These are phyloP conservation scores for Akabosia matsudoensis DNA, from an alignment of 1,140 invertebrate genomes.

Conservation along the genomic window DNA sequence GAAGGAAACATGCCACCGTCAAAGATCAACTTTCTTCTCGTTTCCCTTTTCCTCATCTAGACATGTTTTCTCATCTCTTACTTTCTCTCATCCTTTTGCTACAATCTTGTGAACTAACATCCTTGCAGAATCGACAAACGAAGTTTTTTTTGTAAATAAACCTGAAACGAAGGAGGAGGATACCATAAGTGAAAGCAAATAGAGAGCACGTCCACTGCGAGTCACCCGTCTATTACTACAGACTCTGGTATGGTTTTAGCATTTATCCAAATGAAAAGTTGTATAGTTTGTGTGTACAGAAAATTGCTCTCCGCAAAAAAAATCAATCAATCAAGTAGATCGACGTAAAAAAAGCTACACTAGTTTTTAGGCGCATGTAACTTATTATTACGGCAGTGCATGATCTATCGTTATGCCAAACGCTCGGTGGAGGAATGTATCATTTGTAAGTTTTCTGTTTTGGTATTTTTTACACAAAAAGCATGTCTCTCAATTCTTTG, in stretches of 20 bases:
- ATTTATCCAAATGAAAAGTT: neutral
- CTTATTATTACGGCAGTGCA: neutral
- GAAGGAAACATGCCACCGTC: neutral
- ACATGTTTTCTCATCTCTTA: neutral
- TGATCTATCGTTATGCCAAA: no score
- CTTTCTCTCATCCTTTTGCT: neutral
- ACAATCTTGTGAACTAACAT: neutral
- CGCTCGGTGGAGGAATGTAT: no score
- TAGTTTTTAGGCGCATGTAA: neutral
- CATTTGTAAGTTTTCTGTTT: no score
- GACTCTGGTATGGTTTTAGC: neutral
- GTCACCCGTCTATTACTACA: no score
- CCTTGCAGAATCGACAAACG: no score
- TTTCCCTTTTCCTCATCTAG: neutral
- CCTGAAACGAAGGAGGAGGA: neutral
- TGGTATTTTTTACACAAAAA: no score
- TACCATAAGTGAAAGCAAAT: no score
- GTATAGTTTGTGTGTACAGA: neutral
- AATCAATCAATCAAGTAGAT: constrained; percentile 1
- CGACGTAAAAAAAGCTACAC: neutral
- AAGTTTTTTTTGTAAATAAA: neutral
- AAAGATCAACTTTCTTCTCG: constrained; percentile 4
- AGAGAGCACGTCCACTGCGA: no score
- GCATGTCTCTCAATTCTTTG: no score
- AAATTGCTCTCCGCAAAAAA: neutral